Evolutionary conservation across 1,140 invertebrate species (phyloP).

Genomic region (Periplaneta americana): DNA sequence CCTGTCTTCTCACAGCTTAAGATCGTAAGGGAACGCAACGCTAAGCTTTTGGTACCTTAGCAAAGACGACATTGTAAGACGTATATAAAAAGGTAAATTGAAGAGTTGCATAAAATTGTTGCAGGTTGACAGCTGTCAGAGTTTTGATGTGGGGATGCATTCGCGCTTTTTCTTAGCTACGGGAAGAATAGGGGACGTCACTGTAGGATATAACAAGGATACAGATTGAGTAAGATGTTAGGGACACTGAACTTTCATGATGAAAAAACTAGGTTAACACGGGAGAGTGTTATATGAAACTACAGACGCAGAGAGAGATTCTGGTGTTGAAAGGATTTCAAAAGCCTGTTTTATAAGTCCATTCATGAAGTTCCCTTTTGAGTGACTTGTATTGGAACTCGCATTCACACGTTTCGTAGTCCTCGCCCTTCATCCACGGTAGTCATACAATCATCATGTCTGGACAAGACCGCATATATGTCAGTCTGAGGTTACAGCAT

Average conservation of each 20-base stretch:
- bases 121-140: not conserved
- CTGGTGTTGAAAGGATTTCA: not conserved
- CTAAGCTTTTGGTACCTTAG: too few species aligned
- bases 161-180: not conserved
- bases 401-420: not conserved
- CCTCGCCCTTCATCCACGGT: not conserved
- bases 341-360: too few species aligned
- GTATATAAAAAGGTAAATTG: not conserved
- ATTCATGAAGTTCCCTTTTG: not conserved
- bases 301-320: not conserved
- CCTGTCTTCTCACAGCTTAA: too few species aligned
- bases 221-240: too few species aligned
- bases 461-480: not conserved
- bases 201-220: not conserved
- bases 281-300: not conserved
- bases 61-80: too few species aligned
- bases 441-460: not conserved
- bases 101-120: not conserved
- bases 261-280: too few species aligned
- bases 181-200: not conserved
- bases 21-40: too few species aligned
- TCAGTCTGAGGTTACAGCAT: not conserved
- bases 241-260: too few species aligned
- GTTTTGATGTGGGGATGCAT: not conserved
- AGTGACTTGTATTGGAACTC: not conserved